These are phyloP conservation scores for Danio aesculapii DNA, from an alignment of 2,797 vertebrate species.

Conservation along the genomic window DNA sequence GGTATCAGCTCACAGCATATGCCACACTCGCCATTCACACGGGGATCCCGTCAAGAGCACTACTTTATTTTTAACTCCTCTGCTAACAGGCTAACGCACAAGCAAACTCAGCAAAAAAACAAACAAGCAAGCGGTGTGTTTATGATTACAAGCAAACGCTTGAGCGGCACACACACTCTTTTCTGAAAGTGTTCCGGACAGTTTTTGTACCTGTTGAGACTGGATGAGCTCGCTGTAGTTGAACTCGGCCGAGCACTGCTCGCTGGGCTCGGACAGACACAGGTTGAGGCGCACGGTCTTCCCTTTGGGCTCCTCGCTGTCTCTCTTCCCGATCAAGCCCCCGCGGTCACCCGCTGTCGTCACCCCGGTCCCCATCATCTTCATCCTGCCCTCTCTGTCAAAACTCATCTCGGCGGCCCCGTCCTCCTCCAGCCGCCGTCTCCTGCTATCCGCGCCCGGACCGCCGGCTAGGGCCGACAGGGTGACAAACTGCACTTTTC, in stretches of 20 bases:
- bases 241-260: constrained; percentile 92
- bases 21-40: neutral
- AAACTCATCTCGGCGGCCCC: constrained; percentile 81
- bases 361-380: constrained; percentile 78
- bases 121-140: neutral
- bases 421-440: constrained; percentile 84
- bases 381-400: constrained; percentile 75
- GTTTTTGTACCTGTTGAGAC: constrained; percentile 71
- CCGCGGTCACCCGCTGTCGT: constrained; percentile 77
- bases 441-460: constrained; percentile 84
- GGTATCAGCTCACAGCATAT: neutral
- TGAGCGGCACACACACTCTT: neutral
- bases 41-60: neutral
- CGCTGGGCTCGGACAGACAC: constrained; percentile 90
- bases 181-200: neutral
- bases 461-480: constrained; percentile 84
- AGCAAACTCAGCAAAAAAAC: constrained; percentile 49
- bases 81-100: constrained; percentile 37
- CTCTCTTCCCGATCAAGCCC: constrained; percentile 74
- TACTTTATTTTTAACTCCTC: constrained; percentile 1
- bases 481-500: constrained; percentile 94
- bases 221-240: constrained; percentile 93
- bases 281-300: constrained; percentile 90
- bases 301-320: constrained; percentile 77
- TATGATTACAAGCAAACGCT: neutral